phyloP scores from a whole-genome alignment of 2,888 invertebrate genomes.

The Psylliodes chrysocephalus region DNA sequence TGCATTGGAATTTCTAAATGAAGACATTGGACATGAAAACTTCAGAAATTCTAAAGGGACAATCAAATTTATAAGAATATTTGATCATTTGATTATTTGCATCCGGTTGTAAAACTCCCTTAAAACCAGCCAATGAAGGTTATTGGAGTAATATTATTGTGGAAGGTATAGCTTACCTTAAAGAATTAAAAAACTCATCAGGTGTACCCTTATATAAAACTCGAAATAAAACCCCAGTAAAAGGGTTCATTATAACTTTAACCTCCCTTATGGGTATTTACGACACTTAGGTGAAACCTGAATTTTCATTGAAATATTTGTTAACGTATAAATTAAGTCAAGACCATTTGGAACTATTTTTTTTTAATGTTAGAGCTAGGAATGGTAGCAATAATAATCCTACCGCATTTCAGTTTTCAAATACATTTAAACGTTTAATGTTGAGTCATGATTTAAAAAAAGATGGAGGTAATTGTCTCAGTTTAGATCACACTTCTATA shows the following conservation, averaged over 20 bases:
- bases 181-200: conserved; percentile 5
- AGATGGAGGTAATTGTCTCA: no score
- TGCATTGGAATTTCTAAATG: conserved; percentile 35
- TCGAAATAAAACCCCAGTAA: conserved; percentile 15
- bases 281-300: neutral
- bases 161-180: conserved; percentile 23
- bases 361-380: no score
- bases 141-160: conserved; percentile 25
- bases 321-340: no score
- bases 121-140: conserved; percentile 18
- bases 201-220: neutral
- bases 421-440: no score
- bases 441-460: no score
- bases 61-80: conserved; percentile 30
- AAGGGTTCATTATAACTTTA: conserved; percentile 18
- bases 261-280: conserved; percentile 10
- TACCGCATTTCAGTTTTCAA: no score
- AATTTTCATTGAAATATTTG: no score
- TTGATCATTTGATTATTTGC: conserved; percentile 34
- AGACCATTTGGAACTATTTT: no score
- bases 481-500: no score
- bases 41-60: conserved; percentile 33
- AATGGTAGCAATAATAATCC: no score
- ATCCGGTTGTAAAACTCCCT: conserved; percentile 12
- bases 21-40: conserved; percentile 28